Base-by-base conservation (phyloP, 2,888 invertebrate species). In the Chrysomela aeneicollis region DNA sequence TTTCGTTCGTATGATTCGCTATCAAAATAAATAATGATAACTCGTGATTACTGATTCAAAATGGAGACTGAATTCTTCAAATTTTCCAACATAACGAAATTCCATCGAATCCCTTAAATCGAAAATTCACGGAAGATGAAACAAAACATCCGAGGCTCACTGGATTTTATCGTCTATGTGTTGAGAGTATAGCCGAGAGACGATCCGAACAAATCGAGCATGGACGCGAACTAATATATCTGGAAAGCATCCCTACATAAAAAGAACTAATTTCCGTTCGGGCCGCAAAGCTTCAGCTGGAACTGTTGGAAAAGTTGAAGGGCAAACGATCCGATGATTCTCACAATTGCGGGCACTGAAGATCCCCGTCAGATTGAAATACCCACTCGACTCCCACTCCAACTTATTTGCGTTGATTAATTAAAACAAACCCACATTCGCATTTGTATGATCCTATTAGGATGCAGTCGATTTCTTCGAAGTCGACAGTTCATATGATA, bases 221-320 rank as follows among this genome's bases (percentile, higher is more conserved):
- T 77, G 75, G 76, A 76, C 73, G 75, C 72, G 74, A 77, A 75
- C 76, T 74, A 74, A 77, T 77, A 78, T 79, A 79, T 78, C 77
- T 77, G 76, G 76, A 76, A 78, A 79, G 75, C 78, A 77, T 76
- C 77, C 73, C 76, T 74, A 77, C 77, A 77, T 78, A 79, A 79
- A 79, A 80, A 80, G 78, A 76, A 78, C 79, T 81, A 80, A 81
- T 81, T 80, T 81, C 80, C 79, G 79, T 76, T 77, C 72, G 76
- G 77, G 76, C 75, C 77, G 74, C 74, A 76, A 69, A 76, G 77
- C 74, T 76, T 75, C 75, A 74, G 77, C 78, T 77, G 78, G 77
- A 78, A 79, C 78, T 76, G 76, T 78, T 75, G 75, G 75, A 73
- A 75, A 76, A 77, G 74, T 76, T 77, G 73, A 68, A 69, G 71